These are phyloP conservation scores for Sylvicapra grimmia DNA, from an alignment of 2,113 vertebrate species.

Conservation along the genomic window DNA sequence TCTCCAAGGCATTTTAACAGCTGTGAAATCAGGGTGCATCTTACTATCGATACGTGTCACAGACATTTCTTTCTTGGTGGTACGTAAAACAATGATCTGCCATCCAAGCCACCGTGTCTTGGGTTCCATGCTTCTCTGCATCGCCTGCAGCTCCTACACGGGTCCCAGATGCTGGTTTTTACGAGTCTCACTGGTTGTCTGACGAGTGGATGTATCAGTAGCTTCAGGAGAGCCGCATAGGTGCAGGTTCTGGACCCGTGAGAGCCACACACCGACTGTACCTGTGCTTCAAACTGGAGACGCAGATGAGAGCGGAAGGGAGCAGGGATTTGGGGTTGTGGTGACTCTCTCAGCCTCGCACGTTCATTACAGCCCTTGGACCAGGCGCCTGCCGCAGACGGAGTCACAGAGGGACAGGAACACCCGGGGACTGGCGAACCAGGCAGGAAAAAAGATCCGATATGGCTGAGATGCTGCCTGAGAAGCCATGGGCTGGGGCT, in stretches of 20 bases:
- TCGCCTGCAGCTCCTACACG: background rate
- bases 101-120: accelerated
- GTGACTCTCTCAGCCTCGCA: background rate
- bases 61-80: background rate
- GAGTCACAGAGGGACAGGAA: background rate
- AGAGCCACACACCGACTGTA: accelerated
- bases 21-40: background rate
- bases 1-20: background rate
- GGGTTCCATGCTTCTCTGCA: background rate
- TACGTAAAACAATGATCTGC: background rate
- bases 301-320: accelerated
- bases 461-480: accelerated
- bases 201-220: background rate
- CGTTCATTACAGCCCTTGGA: background rate
- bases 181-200: too few species aligned
- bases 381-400: accelerated
- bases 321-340: background rate
- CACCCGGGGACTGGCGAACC: background rate
- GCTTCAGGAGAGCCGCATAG: background rate
- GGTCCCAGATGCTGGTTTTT: background rate
- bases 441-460: background rate
- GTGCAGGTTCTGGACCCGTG: accelerated
- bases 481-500: background rate
- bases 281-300: accelerated
- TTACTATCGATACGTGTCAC: accelerated